phyloP scores from a whole-genome alignment of 2,888 invertebrate genomes.

The Phengaris arion region DNA sequence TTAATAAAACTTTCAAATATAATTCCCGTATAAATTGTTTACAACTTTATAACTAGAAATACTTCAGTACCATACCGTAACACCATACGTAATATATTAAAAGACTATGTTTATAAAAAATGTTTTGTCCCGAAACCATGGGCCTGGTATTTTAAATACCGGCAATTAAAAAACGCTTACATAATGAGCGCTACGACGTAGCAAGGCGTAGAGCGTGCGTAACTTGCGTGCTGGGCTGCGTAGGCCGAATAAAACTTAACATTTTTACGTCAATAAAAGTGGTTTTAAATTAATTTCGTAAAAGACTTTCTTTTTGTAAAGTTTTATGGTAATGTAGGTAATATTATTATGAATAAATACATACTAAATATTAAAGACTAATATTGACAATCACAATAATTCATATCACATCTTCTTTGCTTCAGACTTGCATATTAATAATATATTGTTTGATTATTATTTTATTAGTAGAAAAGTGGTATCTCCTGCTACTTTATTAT shows the following conservation, averaged over 20 bases:
- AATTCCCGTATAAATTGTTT: no score
- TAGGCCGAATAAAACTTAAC: neutral
- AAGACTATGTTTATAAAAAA: neutral
- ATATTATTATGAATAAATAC: no score
- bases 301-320: no score
- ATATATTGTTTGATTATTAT: neutral
- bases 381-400: no score
- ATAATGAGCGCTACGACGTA: slow-evolving; percentile 14
- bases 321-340: no score
- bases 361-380: no score
- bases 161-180: slow-evolving; percentile 6
- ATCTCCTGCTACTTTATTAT: no score
- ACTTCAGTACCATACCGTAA: neutral
- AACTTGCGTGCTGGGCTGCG: slow-evolving; percentile 7
- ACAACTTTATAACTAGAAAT: no score
- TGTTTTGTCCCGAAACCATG: neutral
- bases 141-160: neutral
- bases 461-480: no score
- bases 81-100: neutral
- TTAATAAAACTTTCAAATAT: neutral
- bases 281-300: no score
- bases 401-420: no score
- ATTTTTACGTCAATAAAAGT: neutral
- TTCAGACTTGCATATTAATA: no score
- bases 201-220: neutral